phyloP scores from a whole-genome alignment of 2,888 invertebrate species.

The Digitonthophagus gazella region DNA sequence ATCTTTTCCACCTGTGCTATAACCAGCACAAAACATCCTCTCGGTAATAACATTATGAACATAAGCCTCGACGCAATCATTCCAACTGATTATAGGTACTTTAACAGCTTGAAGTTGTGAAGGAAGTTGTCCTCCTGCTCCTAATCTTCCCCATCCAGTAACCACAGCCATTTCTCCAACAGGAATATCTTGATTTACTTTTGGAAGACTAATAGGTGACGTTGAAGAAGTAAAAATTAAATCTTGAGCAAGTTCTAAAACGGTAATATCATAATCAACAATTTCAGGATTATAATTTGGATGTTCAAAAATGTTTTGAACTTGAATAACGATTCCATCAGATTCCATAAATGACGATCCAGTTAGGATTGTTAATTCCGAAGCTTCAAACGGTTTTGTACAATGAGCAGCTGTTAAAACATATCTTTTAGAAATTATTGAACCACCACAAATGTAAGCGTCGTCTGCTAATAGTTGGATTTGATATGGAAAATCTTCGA shows the following conservation, averaged over 20 bases:
- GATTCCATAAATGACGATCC: conserved; percentile 19
- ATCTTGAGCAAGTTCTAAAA: conserved; percentile 39
- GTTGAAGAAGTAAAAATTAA: conserved; percentile 17
- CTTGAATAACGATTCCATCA: conserved; percentile 26
- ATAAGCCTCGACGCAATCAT: conserved; percentile 27
- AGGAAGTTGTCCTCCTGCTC: conserved; percentile 19
- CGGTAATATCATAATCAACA: conserved; percentile 43
- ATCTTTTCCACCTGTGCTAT: conserved; percentile 28
- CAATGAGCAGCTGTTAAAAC: conserved; percentile 40
- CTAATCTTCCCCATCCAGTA: conserved; percentile 31
- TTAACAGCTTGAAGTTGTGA: conserved; percentile 26
- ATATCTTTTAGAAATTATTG: conserved; percentile 30
- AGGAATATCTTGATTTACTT: conserved; percentile 4
- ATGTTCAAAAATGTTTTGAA: conserved; percentile 34
- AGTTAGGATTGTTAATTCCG: conserved; percentile 19
- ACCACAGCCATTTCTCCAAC: conserved; percentile 21
- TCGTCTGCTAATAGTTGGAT: conserved; percentile 31
- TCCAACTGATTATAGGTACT: conserved; percentile 27
- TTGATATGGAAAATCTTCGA: conserved; percentile 36
- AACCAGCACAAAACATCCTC: conserved; percentile 34
- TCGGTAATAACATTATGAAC: conserved; percentile 22
- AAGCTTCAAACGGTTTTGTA: conserved; percentile 19
- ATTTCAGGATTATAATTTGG: conserved; percentile 33
- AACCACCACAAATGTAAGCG: conserved; percentile 36
- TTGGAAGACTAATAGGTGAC: conserved; percentile 19